These are phyloP conservation scores for Patella caerulea DNA, from an alignment of 2,888 invertebrate genomes.

Conservation along the genomic window DNA sequence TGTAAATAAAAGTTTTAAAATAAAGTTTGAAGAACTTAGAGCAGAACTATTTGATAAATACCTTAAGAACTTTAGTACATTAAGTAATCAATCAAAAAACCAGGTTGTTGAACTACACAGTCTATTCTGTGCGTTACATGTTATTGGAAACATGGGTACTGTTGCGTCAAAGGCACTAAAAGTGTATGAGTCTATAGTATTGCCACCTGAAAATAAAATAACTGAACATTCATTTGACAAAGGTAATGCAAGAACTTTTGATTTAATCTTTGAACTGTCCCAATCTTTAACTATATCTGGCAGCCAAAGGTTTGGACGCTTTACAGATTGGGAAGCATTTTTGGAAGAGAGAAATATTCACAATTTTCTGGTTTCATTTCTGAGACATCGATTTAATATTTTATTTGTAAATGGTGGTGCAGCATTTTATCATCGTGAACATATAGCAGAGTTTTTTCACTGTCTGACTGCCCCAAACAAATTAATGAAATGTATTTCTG, in stretches of 20 bases:
- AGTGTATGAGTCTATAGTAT: background rate
- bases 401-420: background rate
- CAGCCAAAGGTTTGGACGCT: background rate
- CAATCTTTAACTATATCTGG: background rate
- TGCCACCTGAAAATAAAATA: constrained; percentile 1
- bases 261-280: background rate
- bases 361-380: background rate
- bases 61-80: background rate
- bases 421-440: background rate
- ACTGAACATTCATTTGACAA: background rate
- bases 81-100: background rate
- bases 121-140: background rate
- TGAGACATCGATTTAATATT: background rate
- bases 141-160: background rate
- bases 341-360: background rate
- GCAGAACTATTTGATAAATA: background rate
- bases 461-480: background rate
- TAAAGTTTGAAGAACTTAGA: background rate
- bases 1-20: background rate
- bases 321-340: background rate
- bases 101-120: background rate
- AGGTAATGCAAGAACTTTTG: background rate
- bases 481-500: background rate
- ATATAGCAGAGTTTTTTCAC: background rate
- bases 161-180: background rate